These are phyloP conservation scores for Empis livida DNA, from an alignment of 2,888 invertebrate species.

Conservation along the genomic window DNA sequence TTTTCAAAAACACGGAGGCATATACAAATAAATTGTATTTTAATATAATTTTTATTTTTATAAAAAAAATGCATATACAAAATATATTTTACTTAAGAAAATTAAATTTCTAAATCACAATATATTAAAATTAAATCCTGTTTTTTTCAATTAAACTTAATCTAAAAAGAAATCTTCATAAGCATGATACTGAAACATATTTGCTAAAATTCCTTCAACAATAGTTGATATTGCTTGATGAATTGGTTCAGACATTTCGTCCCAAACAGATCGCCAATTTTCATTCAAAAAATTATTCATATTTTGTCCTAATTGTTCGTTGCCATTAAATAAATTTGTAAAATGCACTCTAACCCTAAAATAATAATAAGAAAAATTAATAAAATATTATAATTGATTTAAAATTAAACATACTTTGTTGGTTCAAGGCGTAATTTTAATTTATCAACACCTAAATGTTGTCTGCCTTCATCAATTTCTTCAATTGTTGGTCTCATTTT, in stretches of 20 bases:
- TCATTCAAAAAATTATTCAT: slow-evolving; percentile 46
- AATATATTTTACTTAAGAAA: too few species aligned
- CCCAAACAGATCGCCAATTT: slow-evolving; percentile 45
- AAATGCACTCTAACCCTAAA: slow-evolving; percentile 25
- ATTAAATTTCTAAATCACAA: too few species aligned
- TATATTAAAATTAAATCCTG: too few species aligned
- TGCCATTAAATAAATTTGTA: slow-evolving; percentile 47
- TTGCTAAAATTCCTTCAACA: neutral
- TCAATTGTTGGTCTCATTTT: slow-evolving; percentile 27
- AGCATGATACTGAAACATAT: neutral
- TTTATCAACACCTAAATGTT: neutral
- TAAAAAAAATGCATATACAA: too few species aligned
- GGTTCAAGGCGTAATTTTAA: neutral
- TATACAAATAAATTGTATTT: too few species aligned
- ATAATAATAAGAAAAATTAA: neutral
- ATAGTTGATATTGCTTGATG: slow-evolving; percentile 3
- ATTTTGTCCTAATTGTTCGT: slow-evolving; percentile 41
- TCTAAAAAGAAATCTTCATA: slow-evolving; percentile 4
- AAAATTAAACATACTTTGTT: slow-evolving; percentile 6
- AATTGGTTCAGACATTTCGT: slow-evolving; percentile 26
- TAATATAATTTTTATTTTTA: too few species aligned
- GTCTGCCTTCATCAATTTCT: neutral
- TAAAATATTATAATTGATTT: neutral
- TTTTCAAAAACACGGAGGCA: too few species aligned
- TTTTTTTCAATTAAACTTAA: neutral